A percentile compares a stretch with the other conserved stretches of the same genome.
Conservation (phyloP, 2,797 vertebrate genomes). For the Lithobates sylvaticus region DNA sequence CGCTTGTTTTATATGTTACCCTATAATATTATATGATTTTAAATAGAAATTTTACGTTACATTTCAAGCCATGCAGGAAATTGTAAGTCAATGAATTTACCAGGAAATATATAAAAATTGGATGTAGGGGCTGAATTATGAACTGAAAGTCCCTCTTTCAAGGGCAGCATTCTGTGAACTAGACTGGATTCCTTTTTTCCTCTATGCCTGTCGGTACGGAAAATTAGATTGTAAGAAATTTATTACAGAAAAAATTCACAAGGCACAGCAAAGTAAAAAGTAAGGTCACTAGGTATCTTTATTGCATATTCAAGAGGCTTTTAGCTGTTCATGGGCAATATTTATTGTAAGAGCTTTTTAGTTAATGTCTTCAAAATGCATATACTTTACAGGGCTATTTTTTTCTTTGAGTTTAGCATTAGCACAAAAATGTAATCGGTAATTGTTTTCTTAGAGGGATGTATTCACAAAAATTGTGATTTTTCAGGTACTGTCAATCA, state of each 20-base stretch:
- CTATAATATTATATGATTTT: conserved; percentile 55
- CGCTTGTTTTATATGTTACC: conserved; percentile 46
- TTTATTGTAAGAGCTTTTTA: conserved; percentile 59
- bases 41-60: conserved; percentile 58
- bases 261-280: conserved; percentile 63
- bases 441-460: background rate
- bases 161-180: conserved; percentile 57
- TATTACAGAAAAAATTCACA: conserved; percentile 62
- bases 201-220: conserved; percentile 60
- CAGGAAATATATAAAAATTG: conserved; percentile 57
- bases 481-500: background rate
- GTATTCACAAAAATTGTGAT: background rate
- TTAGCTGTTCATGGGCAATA: conserved; percentile 57
- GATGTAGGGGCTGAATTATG: conserved; percentile 59
- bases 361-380: conserved; percentile 53
- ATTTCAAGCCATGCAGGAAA: conserved; percentile 56
- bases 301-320: conserved; percentile 62
- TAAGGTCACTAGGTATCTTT: conserved; percentile 63
- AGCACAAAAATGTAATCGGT: conserved; percentile 20
- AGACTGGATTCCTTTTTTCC: conserved; percentile 58
- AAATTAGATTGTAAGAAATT: conserved; percentile 63
- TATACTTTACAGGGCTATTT: conserved; percentile 35
- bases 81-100: conserved; percentile 58
- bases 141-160: conserved; percentile 59
- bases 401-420: conserved; percentile 33